These are phyloP conservation scores for Limnephilus lunatus DNA, from an alignment of 2,888 invertebrate genomes.

Conservation along the genomic window DNA sequence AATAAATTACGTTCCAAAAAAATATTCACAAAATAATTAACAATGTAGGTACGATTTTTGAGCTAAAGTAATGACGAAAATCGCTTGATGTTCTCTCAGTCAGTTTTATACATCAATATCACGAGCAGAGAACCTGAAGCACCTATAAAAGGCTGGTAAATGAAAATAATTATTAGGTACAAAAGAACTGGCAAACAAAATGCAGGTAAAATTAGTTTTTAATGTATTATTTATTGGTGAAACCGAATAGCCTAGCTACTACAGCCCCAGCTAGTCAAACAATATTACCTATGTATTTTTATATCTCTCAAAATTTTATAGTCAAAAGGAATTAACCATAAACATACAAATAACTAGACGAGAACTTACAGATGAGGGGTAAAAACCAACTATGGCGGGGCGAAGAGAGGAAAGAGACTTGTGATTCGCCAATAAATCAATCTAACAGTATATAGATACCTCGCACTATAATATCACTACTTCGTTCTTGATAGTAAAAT, in stretches of 20 bases:
- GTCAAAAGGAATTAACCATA: too few relatives aligned
- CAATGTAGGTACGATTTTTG: neutral
- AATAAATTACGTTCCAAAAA: neutral
- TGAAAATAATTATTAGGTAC: neutral
- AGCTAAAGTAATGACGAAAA: neutral
- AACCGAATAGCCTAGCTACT: neutral
- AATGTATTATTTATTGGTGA: neutral
- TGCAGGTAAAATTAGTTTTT: neutral
- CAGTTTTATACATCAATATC: neutral
- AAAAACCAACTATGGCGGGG: too few relatives aligned
- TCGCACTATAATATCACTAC: too few relatives aligned
- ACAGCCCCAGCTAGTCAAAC: too few relatives aligned
- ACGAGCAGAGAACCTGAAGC: too few relatives aligned
- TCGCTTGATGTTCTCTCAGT: neutral
- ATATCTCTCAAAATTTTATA: too few relatives aligned
- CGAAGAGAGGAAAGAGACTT: too few relatives aligned
- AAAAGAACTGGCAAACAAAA: neutral
- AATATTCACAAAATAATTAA: neutral
- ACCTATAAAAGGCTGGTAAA: neutral
- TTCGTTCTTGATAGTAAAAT: too few relatives aligned
- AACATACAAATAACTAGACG: too few relatives aligned
- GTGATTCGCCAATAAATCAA: too few relatives aligned
- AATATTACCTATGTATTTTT: neutral
- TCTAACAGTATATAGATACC: too few relatives aligned
- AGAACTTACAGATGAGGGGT: too few relatives aligned